Evolutionary conservation across 2,113 vertebrate species (phyloP), one percentile per base, ranked within the genome.

Genomic region (Girardinichthys multiradiatus): DNA sequence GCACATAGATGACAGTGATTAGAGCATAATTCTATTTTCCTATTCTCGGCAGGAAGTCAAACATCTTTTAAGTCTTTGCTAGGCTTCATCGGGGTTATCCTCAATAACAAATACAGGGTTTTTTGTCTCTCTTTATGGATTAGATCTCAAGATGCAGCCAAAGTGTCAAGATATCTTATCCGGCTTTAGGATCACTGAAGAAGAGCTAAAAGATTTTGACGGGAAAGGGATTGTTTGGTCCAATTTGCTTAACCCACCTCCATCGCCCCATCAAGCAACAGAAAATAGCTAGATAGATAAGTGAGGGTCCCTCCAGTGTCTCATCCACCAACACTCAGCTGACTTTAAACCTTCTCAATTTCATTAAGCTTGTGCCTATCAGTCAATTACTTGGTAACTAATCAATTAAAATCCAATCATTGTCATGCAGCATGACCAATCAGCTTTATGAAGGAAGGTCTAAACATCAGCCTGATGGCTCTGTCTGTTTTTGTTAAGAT

Each of bases 391-490:
- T 35, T 79, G 77, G 87, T 77, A 87, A 89, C 90, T 87, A 92
- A 93, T 92, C 91, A 92, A 91, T 92, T 92, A 89, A 88, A 89
- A 90, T 91, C 86, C 89, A 92, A 92, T 93, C 87, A 91, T 72
- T 89, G 85, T 82, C 73, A 63, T 74, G 84, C 68, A 13, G 76
- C 88, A 84, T 86, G 86, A 80, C 91, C 86, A 90, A 87, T 91
- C 79, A 48, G 73, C 73, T 86, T 80, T 71, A 77, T 81, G 80
- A 90, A 74, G 77, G 69, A 64, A 67, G 68, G 82, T 42, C 72
- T 68, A 74, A 88, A 84, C 78, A 90, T 80, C 71, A 72, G 76
- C 35, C 17, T 4, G 11, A 63, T 29, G 77, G 70, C 68, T 31
- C 74, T 72, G 86, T 57, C 87, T 90, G 82, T 64, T 76, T 82